Conservation (phyloP, 2,888 invertebrate genomes). For the Ptychoptera contaminata region DNA sequence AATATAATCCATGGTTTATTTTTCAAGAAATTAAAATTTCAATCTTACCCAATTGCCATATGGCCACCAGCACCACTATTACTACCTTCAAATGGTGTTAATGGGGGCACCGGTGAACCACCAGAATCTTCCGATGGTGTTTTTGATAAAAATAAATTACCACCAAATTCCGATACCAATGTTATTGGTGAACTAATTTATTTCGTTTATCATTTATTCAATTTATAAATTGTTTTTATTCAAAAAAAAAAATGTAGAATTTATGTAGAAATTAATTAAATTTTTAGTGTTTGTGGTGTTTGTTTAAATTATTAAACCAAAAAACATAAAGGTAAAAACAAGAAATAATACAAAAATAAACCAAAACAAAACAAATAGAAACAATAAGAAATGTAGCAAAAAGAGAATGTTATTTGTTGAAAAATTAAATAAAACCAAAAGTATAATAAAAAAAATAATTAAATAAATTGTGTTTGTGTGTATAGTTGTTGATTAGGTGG, state of each 20-base stretch:
- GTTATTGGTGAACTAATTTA: constrained; percentile 70
- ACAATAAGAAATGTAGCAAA: no score
- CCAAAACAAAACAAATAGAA: no score
- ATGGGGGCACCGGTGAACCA: constrained; percentile 46
- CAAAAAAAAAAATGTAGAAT: background rate
- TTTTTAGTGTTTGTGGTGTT: constrained; percentile 1
- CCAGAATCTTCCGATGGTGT: constrained; percentile 82
- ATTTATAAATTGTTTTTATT: background rate
- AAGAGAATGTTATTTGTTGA: no score
- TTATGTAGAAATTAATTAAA: background rate
- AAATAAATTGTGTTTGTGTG: background rate
- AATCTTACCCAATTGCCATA: constrained; percentile 33
- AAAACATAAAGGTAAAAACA: no score
- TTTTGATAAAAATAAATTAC: constrained; percentile 83
- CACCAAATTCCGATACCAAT: constrained; percentile 87
- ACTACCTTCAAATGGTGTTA: constrained; percentile 38
- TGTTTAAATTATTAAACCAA: no score
- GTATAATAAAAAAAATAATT: no score
- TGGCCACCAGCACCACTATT: constrained; percentile 21
- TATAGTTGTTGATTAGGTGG: no score
- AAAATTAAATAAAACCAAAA: no score
- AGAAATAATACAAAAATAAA: no score
- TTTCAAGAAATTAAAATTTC: constrained; percentile 9
- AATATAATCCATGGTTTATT: background rate
- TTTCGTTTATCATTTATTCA: background rate